Percentiles rank a stretch among this genome's conserved stretches.
phyloP scores from a whole-genome alignment of 1,140 invertebrate species.

The Thaumatotibia leucotreta region DNA sequence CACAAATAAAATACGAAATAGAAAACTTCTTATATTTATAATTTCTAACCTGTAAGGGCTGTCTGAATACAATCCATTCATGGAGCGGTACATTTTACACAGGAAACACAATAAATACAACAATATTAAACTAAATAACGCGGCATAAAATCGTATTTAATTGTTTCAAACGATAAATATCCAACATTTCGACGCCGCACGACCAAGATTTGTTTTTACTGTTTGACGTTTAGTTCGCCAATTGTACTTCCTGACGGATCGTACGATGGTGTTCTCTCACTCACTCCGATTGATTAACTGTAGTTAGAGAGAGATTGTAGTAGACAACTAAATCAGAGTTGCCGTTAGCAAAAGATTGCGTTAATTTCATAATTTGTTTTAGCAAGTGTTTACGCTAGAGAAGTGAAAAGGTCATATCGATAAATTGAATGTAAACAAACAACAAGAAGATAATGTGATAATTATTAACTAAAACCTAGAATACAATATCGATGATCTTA shows the following conservation, averaged over 20 bases:
- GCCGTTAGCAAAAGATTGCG: slow-evolving; percentile 35
- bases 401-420: slow-evolving; percentile 11
- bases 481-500: neutral
- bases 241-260: slow-evolving; percentile 57
- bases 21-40: neutral
- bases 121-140: slow-evolving; percentile 30
- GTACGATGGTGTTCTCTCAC: slow-evolving; percentile 53
- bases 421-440: neutral
- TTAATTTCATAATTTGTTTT: slow-evolving; percentile 20
- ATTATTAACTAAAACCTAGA: neutral
- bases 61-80: slow-evolving; percentile 64
- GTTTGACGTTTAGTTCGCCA: slow-evolving; percentile 51
- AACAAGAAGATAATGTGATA: slow-evolving; percentile 18
- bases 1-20: neutral
- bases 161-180: slow-evolving; percentile 34
- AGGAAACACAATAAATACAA: slow-evolving; percentile 22
- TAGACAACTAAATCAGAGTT: slow-evolving; percentile 26
- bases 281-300: slow-evolving; percentile 19
- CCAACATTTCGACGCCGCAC: slow-evolving; percentile 43
- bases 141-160: slow-evolving; percentile 25
- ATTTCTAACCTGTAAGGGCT: slow-evolving; percentile 61
- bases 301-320: slow-evolving; percentile 31
- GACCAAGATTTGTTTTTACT: slow-evolving; percentile 53
- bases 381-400: slow-evolving; percentile 1
- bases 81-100: slow-evolving; percentile 54